Evolutionary conservation across 2,888 invertebrate species (phyloP).

Genomic region (Anagyrus pseudococci): DNA sequence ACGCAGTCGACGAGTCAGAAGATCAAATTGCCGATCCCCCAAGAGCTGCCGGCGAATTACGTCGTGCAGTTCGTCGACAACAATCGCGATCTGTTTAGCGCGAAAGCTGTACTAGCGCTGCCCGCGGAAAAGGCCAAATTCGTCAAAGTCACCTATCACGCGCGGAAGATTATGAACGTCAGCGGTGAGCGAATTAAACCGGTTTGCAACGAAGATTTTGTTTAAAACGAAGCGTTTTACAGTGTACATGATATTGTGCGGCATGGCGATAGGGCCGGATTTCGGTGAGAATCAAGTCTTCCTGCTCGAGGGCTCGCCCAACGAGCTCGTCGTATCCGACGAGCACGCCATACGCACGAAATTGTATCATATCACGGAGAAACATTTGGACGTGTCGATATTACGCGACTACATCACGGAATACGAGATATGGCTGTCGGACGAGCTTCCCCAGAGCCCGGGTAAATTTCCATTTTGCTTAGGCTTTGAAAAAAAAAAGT

Average conservation of each 20-base stretch:
- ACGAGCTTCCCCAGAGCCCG: conserved; percentile 45
- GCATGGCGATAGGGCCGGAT: conserved; percentile 46
- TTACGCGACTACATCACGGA: conserved; percentile 45
- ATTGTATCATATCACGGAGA: conserved; percentile 46
- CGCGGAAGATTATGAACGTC: conserved; percentile 46
- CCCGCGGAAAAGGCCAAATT: conserved; percentile 36
- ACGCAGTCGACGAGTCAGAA: conserved; percentile 39
- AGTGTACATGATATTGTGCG: conserved; percentile 47
- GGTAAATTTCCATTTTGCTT: conserved; percentile 40
- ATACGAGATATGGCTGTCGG: conserved; percentile 51
- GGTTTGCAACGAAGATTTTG: not conserved
- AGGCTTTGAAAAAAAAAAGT: not conserved
- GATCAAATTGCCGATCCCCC: conserved; percentile 43
- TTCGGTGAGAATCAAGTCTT: conserved; percentile 50
- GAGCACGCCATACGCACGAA: conserved; percentile 46
- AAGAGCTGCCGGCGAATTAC: conserved; percentile 42
- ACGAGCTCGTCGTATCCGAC: conserved; percentile 42
- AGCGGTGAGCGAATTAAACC: conserved; percentile 40
- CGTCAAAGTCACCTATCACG: conserved; percentile 47
- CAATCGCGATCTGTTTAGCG: conserved; percentile 41
- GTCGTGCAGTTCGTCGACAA: conserved; percentile 48
- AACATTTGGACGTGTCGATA: conserved; percentile 42
- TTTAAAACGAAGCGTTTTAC: conserved; percentile 11
- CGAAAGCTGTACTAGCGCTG: conserved; percentile 40
- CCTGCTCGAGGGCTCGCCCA: conserved; percentile 47